Conservation (phyloP, 2,797 vertebrate species). For the Sebastolobus altivelis region DNA sequence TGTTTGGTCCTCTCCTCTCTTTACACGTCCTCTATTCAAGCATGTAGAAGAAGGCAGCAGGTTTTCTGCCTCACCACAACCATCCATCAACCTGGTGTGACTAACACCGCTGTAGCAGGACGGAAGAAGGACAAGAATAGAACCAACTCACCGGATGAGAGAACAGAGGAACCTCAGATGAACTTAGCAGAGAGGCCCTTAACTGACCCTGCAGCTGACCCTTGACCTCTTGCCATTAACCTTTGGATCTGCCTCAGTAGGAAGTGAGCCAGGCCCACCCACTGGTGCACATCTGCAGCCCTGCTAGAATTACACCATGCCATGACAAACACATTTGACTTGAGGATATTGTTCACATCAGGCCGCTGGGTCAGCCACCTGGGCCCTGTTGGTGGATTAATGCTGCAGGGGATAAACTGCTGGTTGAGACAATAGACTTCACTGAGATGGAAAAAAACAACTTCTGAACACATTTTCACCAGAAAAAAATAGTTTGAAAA, state of each 20-base stretch:
- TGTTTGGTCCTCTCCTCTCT: not conserved
- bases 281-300: slow-evolving; percentile 59
- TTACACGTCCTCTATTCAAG: not conserved
- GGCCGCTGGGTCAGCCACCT: slow-evolving; percentile 49
- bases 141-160: slow-evolving; percentile 35
- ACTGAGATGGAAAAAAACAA: not conserved
- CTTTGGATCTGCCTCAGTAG: slow-evolving; percentile 56
- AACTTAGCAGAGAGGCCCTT: slow-evolving; percentile 35
- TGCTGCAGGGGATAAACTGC: not conserved
- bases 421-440: not conserved
- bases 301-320: slow-evolving; percentile 58
- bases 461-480: not conserved
- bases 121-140: slow-evolving; percentile 37
- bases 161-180: slow-evolving; percentile 41
- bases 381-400: slow-evolving; percentile 17
- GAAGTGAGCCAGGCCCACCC: slow-evolving; percentile 62
- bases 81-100: slow-evolving; percentile 36
- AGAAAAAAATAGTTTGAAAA: not conserved
- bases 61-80: slow-evolving; percentile 15
- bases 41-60: slow-evolving; percentile 9
- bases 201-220: slow-evolving; percentile 57
- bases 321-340: slow-evolving; percentile 40
- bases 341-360: slow-evolving; percentile 8
- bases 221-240: slow-evolving; percentile 67
- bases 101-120: not conserved